Evolutionary conservation across 2,797 vertebrate species (phyloP).

Genomic region (Hapalemur alaotrensis): DNA sequence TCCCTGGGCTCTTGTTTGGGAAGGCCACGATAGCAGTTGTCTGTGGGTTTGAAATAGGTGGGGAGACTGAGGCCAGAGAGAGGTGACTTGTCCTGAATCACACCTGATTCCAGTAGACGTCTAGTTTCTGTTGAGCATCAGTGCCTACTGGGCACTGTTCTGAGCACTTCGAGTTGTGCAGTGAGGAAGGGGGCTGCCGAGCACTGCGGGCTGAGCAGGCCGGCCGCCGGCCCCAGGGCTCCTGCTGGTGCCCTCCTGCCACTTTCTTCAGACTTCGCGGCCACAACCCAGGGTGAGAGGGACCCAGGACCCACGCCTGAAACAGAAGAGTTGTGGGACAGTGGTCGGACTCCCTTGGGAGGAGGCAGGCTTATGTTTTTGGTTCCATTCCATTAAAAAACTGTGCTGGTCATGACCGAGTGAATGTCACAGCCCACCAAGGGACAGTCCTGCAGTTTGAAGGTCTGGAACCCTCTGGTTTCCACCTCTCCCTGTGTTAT

Average conservation of each 20-base stretch:
- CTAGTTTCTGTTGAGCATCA: background rate
- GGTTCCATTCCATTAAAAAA: background rate
- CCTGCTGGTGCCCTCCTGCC: background rate
- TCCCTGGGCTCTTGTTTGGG: background rate
- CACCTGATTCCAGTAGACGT: background rate
- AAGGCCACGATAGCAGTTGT: background rate
- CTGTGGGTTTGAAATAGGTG: background rate
- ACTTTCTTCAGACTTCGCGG: background rate
- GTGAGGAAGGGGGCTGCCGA: rapidly evolving
- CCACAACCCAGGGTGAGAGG: background rate
- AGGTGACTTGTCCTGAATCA: background rate
- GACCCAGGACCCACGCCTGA: background rate
- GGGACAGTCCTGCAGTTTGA: background rate
- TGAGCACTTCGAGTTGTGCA: rapidly evolving
- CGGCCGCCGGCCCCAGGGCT: background rate
- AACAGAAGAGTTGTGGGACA: background rate
- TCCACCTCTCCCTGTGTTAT: background rate
- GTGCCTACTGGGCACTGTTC: rapidly evolving
- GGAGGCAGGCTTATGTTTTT: background rate
- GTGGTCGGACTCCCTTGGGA: background rate
- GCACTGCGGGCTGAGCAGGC: background rate
- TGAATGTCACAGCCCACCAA: background rate
- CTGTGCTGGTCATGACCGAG: background rate
- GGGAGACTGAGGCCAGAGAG: background rate
- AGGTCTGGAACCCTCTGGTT: background rate